Evolutionary conservation across 2,888 invertebrate species (phyloP), one percentile per base, ranked within the genome.

Genomic region (Stenolophus ochropezus): DNA sequence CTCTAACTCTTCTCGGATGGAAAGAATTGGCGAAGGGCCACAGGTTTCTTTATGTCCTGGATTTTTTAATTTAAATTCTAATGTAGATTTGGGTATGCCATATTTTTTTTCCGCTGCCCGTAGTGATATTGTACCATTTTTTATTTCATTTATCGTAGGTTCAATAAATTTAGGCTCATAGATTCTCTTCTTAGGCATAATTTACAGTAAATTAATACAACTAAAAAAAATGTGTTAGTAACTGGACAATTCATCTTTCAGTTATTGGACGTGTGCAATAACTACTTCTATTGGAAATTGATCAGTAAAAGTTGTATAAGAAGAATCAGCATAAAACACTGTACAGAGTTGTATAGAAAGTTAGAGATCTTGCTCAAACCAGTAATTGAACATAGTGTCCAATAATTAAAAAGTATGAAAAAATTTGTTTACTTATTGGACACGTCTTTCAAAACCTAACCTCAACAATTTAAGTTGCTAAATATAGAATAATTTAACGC

Each of bases 191-290:
- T 71, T 71, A 23, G 71, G 71, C 71, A 71, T 71, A 16, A 33
- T 71, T 8, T 25, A n/a, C 14, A 71, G 33, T n/a, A n/a, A 11
- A 51, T 51, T 51, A 16, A 51, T 4, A 51, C 51, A n/a, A 5
- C 51, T 14, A 27, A 42, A 33, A 33, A 33, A 33, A 20, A n/a
- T 61, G 16, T 71, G 23, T 33, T 71, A 71, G 71, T 71, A 25
- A 71, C 25, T 71, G 71, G 33, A 71, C 71, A 16, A 42, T 16
- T 27, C 18, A 6, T 18, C 11, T 23, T 71, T 33, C 16, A 71
- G 71, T 33, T 71, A 33, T 71, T 33, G 71, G 71, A 71, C 71
- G 8, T 71, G 27, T 71, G 33, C 71, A 71, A 33, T 71, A 71
- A 71, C 33, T 71, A 16, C 27, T 27, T 33, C 23, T 25, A 71